These are phyloP conservation scores for Threskiornis aethiopicus DNA, from an alignment of 2,797 vertebrate genomes.

Conservation along the genomic window DNA sequence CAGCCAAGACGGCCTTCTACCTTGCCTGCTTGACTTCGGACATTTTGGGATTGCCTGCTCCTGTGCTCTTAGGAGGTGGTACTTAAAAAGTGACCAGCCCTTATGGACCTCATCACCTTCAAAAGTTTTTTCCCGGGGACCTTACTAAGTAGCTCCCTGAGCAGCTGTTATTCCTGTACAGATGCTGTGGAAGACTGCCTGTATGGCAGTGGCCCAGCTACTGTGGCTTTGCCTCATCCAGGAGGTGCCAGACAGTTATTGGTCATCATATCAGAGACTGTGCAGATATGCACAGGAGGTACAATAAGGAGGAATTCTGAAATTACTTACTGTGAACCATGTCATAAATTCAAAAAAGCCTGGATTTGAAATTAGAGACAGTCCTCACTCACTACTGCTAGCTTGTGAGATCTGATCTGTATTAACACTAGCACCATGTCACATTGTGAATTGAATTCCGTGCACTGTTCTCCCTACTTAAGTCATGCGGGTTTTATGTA, in stretches of 20 bases:
- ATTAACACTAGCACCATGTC: fast-evolving
- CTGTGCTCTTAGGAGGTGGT: too few species aligned
- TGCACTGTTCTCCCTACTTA: background rate
- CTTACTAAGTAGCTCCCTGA: too few species aligned
- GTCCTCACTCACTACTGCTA: background rate
- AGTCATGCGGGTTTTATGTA: background rate
- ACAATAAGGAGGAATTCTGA: too few species aligned
- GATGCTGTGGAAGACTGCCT: background rate
- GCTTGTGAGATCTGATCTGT: background rate
- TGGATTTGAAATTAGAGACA: background rate
- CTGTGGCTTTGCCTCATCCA: background rate
- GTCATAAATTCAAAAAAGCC: background rate
- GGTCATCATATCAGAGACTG: background rate
- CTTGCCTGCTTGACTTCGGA: too few species aligned
- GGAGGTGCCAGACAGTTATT: background rate
- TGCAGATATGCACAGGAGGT: background rate
- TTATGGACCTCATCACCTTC: too few species aligned
- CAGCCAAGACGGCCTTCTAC: too few species aligned
- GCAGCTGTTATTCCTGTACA: background rate
- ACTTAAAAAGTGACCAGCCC: too few species aligned
- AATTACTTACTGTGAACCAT: background rate
- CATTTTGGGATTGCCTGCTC: too few species aligned
- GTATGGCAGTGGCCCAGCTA: background rate
- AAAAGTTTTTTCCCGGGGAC: too few species aligned
- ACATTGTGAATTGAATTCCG: background rate